Base-by-base conservation (phyloP, 1,140 invertebrate genomes). In the Euura lappo region DNA sequence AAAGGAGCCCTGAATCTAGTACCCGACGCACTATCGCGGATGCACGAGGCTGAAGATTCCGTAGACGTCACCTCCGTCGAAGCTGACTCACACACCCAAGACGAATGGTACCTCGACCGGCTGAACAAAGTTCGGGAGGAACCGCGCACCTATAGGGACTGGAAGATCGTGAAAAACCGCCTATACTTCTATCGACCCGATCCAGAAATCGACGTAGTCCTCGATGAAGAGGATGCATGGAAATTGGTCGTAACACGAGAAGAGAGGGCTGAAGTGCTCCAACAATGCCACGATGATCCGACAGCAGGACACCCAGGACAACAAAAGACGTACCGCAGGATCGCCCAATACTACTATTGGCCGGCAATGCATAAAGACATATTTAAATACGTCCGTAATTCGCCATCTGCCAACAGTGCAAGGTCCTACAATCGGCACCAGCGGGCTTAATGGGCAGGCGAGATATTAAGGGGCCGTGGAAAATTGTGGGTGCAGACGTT, bases 1-100 rank as follows among this genome's bases (percentile, higher is more conserved):
- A 77, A 79, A 6, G 81, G 81, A 11, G 71, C 47, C 6, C 76
- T 84, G n/a, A 79, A 84, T 47, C 65, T 83, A 4, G 79, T 84
- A n/a, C 79, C 80, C 0, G 81, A 84, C 60, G 72, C 76, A 2
- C 44, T 83, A 2, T 78, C 79, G 13, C 47, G 83, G 3, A n/a
- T 65, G 6, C 43, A 65, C 69, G 70, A 70, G 28, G 73, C 28
- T 28, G 7, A n/a, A 51, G 7, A 51, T 1, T n/a, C 47, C 7
- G n/a, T n/a, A 51, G 47, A 51, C 11, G 7, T 7, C 47, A 51
- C 11, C 47, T 51, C 6, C 11, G n/a, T 51, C 7, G 7, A 51
- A 51, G 7, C 47, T 8, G n/a, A 51, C 2, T 2, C 2, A 51
- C 47, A 51, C 47, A 51, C 47, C 6, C 6, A 6, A 7, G 47